Conservation (phyloP, 1,140 invertebrate species). For the Diuraphis noxia region DNA sequence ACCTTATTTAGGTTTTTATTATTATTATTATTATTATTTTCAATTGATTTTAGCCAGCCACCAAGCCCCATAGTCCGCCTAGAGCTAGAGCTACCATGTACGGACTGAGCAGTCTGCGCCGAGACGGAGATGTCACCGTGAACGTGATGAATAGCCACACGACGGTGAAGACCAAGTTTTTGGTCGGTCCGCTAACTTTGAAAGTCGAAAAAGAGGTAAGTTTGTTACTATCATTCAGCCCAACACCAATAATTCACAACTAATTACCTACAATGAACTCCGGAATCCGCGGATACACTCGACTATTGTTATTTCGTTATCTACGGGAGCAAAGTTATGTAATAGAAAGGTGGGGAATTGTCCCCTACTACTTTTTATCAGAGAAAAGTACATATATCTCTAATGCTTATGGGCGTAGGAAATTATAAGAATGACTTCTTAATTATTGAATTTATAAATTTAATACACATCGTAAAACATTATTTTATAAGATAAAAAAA, state of each 20-base stretch:
- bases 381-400: too few relatives aligned
- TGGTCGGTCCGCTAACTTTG: conserved; percentile 74
- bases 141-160: conserved; percentile 77
- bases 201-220: conserved; percentile 79
- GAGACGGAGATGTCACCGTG: conserved; percentile 77
- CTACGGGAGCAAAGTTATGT: not conserved
- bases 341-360: not conserved
- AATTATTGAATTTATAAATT: not conserved
- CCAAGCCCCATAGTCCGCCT: conserved; percentile 6
- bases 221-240: not conserved
- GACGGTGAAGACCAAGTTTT: conserved; percentile 79
- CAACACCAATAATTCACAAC: not conserved
- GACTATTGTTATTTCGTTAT: not conserved
- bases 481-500: too few relatives aligned
- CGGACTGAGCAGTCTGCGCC: conserved; percentile 73
- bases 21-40: not conserved
- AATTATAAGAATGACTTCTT: not conserved
- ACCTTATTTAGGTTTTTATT: too few relatives aligned
- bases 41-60: not conserved
- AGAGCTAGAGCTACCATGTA: conserved; percentile 77
- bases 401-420: not conserved
- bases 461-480: too few relatives aligned
- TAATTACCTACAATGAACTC: not conserved
- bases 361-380: not conserved
- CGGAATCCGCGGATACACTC: too few relatives aligned